A percentile compares a stretch with the other conserved stretches of the same genome.
phyloP scores from a whole-genome alignment of 2,113 vertebrate species.

The Pitta sordida region DNA sequence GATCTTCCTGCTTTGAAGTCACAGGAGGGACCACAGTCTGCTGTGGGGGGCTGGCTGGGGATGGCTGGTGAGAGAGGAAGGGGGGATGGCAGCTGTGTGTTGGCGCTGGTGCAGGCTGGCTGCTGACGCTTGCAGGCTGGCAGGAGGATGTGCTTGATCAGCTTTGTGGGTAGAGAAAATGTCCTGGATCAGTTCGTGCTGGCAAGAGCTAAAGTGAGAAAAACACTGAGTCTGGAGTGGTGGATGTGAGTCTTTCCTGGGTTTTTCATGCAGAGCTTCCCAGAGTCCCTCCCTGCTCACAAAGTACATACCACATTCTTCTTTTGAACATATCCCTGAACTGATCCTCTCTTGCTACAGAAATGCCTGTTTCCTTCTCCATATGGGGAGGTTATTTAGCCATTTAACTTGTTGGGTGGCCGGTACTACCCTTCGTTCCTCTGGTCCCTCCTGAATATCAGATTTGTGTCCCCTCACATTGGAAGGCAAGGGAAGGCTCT shows the following conservation, averaged over 20 bases:
- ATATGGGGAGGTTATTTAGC: neutral
- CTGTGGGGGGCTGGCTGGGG: neutral
- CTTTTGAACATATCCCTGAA: neutral
- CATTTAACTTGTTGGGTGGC: neutral
- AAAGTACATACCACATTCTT: neutral
- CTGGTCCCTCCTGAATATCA: neutral
- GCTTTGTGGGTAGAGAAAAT: slow-evolving; percentile 28
- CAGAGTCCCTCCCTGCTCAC: neutral
- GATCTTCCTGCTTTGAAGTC: neutral
- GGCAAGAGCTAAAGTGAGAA: neutral
- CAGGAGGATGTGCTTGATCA: slow-evolving; percentile 16
- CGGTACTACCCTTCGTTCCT: neutral
- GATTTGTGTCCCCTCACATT: neutral
- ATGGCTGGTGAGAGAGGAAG: neutral
- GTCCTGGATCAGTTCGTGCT: slow-evolving; percentile 10
- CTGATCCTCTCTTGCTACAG: neutral
- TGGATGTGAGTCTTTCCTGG: neutral
- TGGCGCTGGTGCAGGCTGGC: neutral
- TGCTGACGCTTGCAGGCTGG: slow-evolving; percentile 3
- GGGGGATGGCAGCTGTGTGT: neutral
- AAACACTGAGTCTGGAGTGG: neutral
- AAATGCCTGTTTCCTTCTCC: neutral
- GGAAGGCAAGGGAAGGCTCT: neutral
- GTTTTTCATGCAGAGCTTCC: neutral
- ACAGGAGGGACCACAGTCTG: neutral